Base-by-base conservation (phyloP, 2,888 invertebrate genomes). In the Conchocele bisecta region DNA sequence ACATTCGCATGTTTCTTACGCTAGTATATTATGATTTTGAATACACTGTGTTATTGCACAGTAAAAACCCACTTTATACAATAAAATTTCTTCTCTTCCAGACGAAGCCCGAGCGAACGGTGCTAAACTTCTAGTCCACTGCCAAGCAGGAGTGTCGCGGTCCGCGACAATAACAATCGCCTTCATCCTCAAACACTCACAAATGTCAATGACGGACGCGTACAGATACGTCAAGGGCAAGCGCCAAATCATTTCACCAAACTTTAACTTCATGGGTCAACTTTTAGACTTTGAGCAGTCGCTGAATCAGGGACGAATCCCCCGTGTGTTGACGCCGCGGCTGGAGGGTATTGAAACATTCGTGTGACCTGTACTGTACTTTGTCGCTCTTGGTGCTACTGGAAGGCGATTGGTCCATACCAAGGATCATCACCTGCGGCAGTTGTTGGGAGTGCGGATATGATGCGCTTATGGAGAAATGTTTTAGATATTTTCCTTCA, bases 91-190 rank as follows among this genome's bases (percentile, higher is more conserved):
- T 64, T 61, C 5, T 72, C 54, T 71, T 51, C 20, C 93, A 95
- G 95, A 95, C 90, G 94, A 94, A 90, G 95, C 94, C 48, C 93
- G 94, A 91, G 94, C 93, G 92, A 93, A 90, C 63, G 95, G 93
- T 86, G 94, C 92, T 88, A 94, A 95, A 86, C 96, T 98, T 41
- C 93, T 98, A 88, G 95, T 98, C 71, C 98, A 98, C 92, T 98
- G 98, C 91, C 98, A 98, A 89, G 98, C 97, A 56, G 98, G 98
- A 57, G 96, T 98, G 54, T 98, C 97, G 61, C 94, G 98, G 81
- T 97, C 97, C 79, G 97, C 98, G 75, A 98, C 98, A 75, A 94
- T 98, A 89, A 97, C 97, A 88, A 97, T 98, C 88, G 97, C 98
- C 53, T 98, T 96, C 92, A 94, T 98, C 85, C 97, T 98, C 96